Evolutionary conservation across 2,888 invertebrate species (phyloP).

Genomic region (Entomobrya multifasciata): DNA sequence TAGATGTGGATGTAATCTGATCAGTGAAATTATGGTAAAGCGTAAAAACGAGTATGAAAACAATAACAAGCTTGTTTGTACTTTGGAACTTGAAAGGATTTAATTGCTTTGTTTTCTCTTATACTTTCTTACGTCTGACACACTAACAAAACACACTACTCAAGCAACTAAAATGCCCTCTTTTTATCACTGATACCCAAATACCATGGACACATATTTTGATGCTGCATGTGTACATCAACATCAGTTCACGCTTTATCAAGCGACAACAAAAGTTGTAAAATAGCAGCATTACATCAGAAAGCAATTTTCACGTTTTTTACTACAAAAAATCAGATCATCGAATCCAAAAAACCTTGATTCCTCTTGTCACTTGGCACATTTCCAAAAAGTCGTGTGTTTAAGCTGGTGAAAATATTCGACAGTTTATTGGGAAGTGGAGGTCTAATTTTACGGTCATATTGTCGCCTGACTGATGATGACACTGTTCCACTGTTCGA

Average conservation of each 20-base stretch:
- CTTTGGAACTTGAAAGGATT: too few species aligned
- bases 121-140: too few species aligned
- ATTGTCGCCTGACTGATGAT: neutral
- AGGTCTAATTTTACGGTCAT: neutral
- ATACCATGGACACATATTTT: neutral
- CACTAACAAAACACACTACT: too few species aligned
- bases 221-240: neutral
- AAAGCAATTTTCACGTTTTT: neutral
- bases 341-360: neutral
- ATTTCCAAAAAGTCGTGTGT: constrained; percentile 18
- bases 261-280: neutral
- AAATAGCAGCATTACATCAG: neutral
- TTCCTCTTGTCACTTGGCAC: constrained; percentile 10
- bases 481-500: too few species aligned
- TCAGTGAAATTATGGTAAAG: too few species aligned
- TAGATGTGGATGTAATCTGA: too few species aligned
- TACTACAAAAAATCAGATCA: neutral
- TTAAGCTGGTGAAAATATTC: neutral
- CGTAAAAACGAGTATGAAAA: too few species aligned
- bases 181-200: too few species aligned
- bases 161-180: too few species aligned
- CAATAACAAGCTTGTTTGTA: too few species aligned
- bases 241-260: too few species aligned
- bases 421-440: neutral
- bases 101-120: too few species aligned